A percentile compares a stretch with the other conserved stretches of the same genome.
Evolutionary conservation across 35 echinoderm and acorn worm species (phyloP).

Genomic region (Patiria miniata): DNA sequence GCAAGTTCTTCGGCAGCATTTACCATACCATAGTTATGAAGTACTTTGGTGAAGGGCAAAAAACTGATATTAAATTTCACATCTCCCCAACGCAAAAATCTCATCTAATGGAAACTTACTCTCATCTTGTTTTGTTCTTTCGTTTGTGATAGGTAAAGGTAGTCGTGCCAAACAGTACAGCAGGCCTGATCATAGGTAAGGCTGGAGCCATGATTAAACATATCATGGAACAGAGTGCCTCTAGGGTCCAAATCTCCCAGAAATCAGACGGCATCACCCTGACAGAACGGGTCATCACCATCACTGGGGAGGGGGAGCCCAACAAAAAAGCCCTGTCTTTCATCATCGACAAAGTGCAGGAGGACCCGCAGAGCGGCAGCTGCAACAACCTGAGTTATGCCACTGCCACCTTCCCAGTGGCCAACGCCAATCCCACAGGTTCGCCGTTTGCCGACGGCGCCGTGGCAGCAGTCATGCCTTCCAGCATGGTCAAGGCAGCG

Average conservation of each 20-base stretch:
- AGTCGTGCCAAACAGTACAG: constrained; percentile 97
- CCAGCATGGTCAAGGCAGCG: constrained; percentile 31
- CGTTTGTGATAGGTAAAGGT: constrained; percentile 79
- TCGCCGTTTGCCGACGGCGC: constrained; percentile 93
- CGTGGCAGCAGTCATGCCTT: constrained; percentile 68
- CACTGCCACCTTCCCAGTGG: constrained; percentile 86
- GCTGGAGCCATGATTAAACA: constrained; percentile 94
- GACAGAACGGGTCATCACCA: constrained; percentile 91
- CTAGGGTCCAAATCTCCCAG: constrained; percentile 95
- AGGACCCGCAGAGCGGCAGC: constrained; percentile 99
- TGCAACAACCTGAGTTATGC: constrained; percentile 99
- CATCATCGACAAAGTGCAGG: constrained; percentile 92
- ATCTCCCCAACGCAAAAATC: too few species aligned
- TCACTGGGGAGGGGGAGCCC: constrained; percentile 80
- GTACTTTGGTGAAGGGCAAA: too few species aligned
- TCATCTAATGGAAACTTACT: not conserved
- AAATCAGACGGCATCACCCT: constrained; percentile 97
- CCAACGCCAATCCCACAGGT: constrained; percentile 97
- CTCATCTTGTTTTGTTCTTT: constrained; percentile 37
- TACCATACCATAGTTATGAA: too few species aligned
- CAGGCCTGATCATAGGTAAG: constrained; percentile 97
- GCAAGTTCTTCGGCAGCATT: too few species aligned
- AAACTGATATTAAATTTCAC: too few species aligned
- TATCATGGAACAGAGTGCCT: constrained; percentile 95
- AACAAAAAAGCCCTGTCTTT: constrained; percentile 94